Conservation (phyloP, 2,113 vertebrate species). For the Leiothrix lutea region DNA sequence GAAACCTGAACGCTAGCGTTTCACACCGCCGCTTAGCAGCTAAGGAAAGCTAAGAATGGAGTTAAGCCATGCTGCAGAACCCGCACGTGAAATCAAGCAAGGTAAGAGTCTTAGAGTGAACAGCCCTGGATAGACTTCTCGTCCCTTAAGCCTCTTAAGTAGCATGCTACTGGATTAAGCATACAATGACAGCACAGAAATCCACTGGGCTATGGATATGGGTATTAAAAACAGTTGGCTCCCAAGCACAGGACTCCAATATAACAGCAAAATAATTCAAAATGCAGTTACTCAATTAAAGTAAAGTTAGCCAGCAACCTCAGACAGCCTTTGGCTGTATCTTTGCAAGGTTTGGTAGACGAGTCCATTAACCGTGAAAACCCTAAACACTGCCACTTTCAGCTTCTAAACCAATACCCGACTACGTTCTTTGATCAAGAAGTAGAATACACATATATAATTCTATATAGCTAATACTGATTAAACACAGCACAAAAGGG, state of each 20-base stretch:
- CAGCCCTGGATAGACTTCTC: slow-evolving; percentile 57
- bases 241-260: slow-evolving; percentile 72
- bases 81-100: slow-evolving; percentile 40
- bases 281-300: slow-evolving; percentile 75
- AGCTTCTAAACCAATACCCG: slow-evolving; percentile 89
- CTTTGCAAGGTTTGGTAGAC: slow-evolving; percentile 68
- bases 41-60: slow-evolving; percentile 10
- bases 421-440: slow-evolving; percentile 88
- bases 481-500: slow-evolving; percentile 90
- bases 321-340: slow-evolving; percentile 70
- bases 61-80: slow-evolving; percentile 47
- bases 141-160: slow-evolving; percentile 63
- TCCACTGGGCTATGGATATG: slow-evolving; percentile 69
- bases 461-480: slow-evolving; percentile 96
- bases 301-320: slow-evolving; percentile 80
- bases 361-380: slow-evolving; percentile 83
- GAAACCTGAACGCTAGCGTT: slow-evolving; percentile 30
- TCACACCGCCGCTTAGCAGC: slow-evolving; percentile 30
- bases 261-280: slow-evolving; percentile 70
- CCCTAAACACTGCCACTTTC: slow-evolving; percentile 80
- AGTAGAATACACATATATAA: slow-evolving; percentile 92
- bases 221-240: slow-evolving; percentile 75
- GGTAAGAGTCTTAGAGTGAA: slow-evolving; percentile 53
- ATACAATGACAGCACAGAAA: slow-evolving; percentile 69
- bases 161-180: slow-evolving; percentile 67